Percentiles rank a stretch among this genome's conserved stretches.
These are phyloP conservation scores for Scaptomyza graminum DNA, from an alignment of 1,140 invertebrate genomes.

Conservation along the genomic window DNA sequence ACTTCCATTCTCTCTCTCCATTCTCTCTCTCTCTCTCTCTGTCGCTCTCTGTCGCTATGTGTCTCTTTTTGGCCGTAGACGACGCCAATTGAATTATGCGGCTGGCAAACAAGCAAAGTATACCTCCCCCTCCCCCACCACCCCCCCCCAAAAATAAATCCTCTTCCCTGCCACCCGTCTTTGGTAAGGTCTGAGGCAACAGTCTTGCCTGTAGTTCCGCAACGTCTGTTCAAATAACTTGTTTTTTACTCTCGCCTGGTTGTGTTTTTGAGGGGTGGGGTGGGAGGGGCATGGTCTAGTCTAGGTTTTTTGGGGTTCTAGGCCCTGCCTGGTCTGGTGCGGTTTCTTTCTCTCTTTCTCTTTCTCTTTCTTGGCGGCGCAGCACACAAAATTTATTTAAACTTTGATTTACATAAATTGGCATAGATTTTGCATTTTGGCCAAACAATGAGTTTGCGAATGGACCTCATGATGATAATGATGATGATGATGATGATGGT, in stretches of 20 bases:
- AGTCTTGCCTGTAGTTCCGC: slow-evolving; percentile 23
- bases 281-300: slow-evolving; percentile 1
- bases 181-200: neutral
- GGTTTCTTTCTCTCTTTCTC: neutral
- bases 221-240: slow-evolving; percentile 49
- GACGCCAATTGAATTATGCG: slow-evolving; percentile 65
- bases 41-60: neutral
- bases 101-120: slow-evolving; percentile 48
- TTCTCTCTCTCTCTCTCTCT: neutral
- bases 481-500: slow-evolving; percentile 14
- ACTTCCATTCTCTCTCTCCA: neutral
- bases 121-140: neutral
- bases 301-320: neutral
- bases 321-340: slow-evolving; percentile 15
- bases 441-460: neutral
- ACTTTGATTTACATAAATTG: slow-evolving; percentile 72
- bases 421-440: slow-evolving; percentile 54
- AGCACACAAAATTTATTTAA: slow-evolving; percentile 56
- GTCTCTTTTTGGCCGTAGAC: slow-evolving; percentile 37
- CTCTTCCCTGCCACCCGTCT: neutral
- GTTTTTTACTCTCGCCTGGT: slow-evolving; percentile 25
- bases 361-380: slow-evolving; percentile 5
- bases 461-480: slow-evolving; percentile 1
- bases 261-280: too few relatives aligned
- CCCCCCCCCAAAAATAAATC: neutral